Base-by-base conservation (phyloP, 2,797 vertebrate species). In the Ambastaia sidthimunki region DNA sequence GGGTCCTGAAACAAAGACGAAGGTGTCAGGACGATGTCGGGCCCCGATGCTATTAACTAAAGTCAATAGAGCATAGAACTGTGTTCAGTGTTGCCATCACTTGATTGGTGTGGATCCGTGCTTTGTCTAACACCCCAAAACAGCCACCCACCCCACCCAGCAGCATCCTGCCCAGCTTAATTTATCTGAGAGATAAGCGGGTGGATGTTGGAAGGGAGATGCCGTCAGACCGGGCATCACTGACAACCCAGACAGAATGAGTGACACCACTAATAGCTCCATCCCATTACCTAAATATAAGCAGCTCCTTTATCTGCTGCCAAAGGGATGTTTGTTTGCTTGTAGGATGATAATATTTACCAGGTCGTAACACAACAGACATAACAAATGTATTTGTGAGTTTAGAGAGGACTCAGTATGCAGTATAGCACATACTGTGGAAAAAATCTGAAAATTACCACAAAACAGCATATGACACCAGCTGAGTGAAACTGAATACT, bases 241-340 rank as follows among this genome's bases (percentile, higher is more conserved):
- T 94, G 94, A 91, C 93, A 95, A 93, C 90, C 91, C 93, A 71
- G 91, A 90, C 91, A 93, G 88, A 88, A 90, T 93, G 93, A 95
- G 90, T 96, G 95, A 95, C 93, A 97, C 96, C 94, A 94, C 95
- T 94, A 95, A 94, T 93, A 91, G 91, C 89, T 83, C 74, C 73
- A 79, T 91, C 91, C 91, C 91, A 94, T 93, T 94, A 94, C 92
- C 92, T 91, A 89, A 78, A 90, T 90, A 72, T 91, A 92, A 89
- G 89, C 91, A 92, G 95, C 93, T 85, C 86, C 91, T 90, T 94
- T 90, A 96, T 95, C 93, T 93, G 89, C 86, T 86, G 85, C 89
- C 90, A 93, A 92, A 92, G 90, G 88, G 90, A 89, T 92, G 90
- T 93, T 93, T 93, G 93, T 93, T 94, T 94, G 90, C 91, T 91